Conservation (phyloP, 2,888 invertebrate species). For the Cetonia aurata region DNA sequence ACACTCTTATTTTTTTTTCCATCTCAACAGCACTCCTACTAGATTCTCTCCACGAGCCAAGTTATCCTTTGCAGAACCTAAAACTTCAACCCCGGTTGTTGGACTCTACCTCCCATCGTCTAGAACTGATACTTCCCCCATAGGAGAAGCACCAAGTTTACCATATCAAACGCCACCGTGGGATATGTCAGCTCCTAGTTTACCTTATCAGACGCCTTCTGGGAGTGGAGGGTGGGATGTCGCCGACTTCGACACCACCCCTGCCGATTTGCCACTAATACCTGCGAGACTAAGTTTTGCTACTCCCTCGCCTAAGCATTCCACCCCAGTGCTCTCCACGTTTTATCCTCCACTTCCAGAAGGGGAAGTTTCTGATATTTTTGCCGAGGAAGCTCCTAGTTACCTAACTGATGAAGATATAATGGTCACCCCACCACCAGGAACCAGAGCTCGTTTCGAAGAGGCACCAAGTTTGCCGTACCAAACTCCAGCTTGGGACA, state of each 20-base stretch:
- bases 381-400: constrained; percentile 28
- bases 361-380: constrained; percentile 34
- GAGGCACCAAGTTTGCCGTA: constrained; percentile 45
- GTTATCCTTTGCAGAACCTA: constrained; percentile 8
- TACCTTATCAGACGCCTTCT: constrained; percentile 44
- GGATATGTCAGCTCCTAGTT: constrained; percentile 29
- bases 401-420: constrained; percentile 26
- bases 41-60: background rate
- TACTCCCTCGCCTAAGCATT: background rate
- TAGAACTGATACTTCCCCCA: background rate
- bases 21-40: background rate
- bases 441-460: constrained; percentile 1
- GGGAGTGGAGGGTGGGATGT: background rate
- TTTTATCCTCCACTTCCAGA: constrained; percentile 2
- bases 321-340: background rate
- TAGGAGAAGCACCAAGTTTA: constrained; percentile 36
- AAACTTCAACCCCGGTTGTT: constrained; percentile 17
- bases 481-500: constrained; percentile 36
- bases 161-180: constrained; percentile 44
- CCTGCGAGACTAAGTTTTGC: background rate
- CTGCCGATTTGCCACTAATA: background rate
- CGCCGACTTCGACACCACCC: background rate
- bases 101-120: background rate
- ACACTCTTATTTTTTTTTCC: background rate
- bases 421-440: constrained; percentile 16